Base-by-base conservation (phyloP, 2,797 vertebrate species). In the Manis crassicaudata region DNA sequence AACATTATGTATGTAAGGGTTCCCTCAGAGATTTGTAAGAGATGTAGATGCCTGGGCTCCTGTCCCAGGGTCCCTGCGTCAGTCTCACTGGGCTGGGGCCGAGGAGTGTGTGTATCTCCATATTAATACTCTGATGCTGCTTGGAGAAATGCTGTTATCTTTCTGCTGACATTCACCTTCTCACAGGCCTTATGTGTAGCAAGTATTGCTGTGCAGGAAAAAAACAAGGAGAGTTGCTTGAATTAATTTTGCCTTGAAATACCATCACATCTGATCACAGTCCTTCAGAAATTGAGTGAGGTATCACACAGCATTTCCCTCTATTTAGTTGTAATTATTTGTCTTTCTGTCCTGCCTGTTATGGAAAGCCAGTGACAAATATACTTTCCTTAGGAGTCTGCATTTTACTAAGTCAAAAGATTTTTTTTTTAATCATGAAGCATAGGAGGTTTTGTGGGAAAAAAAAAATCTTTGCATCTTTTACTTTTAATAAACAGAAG, bases 171-270 rank as follows among this genome's bases (percentile, higher is more conserved):
- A 9, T 79, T 91, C n/a, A 32, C 27, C 16, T 65, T 25, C 50
- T 68, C 50, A 82, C 60, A 58, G 63, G 20, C 25, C 32, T n/a
- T 85, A 58, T 23, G 14, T 88, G 50, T 88, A 83, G 50, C 29
- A 62, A 77, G 35, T 84, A 40, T 25, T 88, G 29, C 65, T 37
- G 18, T 56, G 14, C 27, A 6, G 40, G 68, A 52, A 82, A n/a
- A 35, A 88, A 81, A 35, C 73, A 52, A 84, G 77, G 27, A 16
- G 62, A 94, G 88, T 27, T n/a, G 75, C 27, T 46, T 37, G 62
- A 77, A 52, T 92, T 90, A 79, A 73, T 92, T 92, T 94, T 80
- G 20, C 86, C 73, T 91, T 82, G 35, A 92, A 95, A 95, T 60
- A 35, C 50, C 14, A 23, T 82, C 79, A 63, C 35, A 50, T 90